Conservation (phyloP, 2,888 invertebrate species). For the Cantharis rustica region DNA sequence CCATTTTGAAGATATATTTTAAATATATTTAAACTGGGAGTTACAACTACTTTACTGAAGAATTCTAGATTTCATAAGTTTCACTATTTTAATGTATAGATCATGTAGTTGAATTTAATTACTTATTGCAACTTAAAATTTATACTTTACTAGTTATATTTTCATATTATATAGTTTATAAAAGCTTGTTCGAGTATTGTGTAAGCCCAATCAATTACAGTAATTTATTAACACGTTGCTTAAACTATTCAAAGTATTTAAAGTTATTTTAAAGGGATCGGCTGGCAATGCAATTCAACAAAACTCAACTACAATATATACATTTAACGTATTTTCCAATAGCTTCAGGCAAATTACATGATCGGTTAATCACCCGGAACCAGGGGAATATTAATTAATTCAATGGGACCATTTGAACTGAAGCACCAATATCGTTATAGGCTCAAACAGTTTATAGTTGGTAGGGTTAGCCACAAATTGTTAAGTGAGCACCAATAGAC, state of each 20-base stretch:
- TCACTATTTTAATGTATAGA: neutral
- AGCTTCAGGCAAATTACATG: slow-evolving; percentile 20
- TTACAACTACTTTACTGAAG: neutral
- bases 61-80: neutral
- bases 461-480: slow-evolving; percentile 43
- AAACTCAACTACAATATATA: slow-evolving; percentile 1
- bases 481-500: slow-evolving; percentile 45
- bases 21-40: no score
- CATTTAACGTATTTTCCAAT: slow-evolving; percentile 16
- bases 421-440: slow-evolving; percentile 35
- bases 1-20: no score
- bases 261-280: neutral
- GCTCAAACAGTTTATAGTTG: slow-evolving; percentile 40
- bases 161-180: neutral
- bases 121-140: neutral
- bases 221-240: neutral
- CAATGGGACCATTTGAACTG: slow-evolving; percentile 36
- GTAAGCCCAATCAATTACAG: neutral
- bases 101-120: neutral
- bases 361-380: slow-evolving; percentile 25
- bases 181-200: neutral
- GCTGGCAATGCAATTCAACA: slow-evolving; percentile 1
- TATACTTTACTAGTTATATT: neutral
- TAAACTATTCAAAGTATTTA: slow-evolving; percentile 1
- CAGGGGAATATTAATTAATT: slow-evolving; percentile 30